A percentile compares a stretch with the other conserved stretches of the same genome.
Conservation (phyloP, 1,140 invertebrate genomes). For the Mycetomoellerius zeteki region DNA sequence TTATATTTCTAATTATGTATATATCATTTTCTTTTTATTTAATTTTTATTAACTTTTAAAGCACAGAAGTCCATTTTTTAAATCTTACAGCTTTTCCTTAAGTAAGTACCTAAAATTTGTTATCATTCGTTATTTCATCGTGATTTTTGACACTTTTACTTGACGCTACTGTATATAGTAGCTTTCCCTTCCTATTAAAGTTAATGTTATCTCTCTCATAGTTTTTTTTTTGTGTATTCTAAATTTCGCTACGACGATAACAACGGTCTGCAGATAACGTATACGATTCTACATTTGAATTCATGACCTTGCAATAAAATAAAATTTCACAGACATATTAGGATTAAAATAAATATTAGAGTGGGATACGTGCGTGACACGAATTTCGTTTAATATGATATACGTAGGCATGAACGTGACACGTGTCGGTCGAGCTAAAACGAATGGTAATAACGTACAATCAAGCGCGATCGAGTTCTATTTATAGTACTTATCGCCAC, state of each 20-base stretch:
- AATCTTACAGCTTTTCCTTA: too few species aligned
- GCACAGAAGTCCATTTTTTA: too few species aligned
- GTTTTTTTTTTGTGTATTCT: not conserved
- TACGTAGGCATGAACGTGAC: not conserved
- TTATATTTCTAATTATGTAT: not conserved
- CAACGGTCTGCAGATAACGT: not conserved
- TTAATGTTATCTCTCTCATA: not conserved
- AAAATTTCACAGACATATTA: not conserved
- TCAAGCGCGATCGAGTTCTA: slow-evolving; percentile 35
- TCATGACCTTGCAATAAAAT: not conserved
- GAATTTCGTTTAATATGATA: slow-evolving; percentile 24
- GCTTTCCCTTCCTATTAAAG: too few species aligned
- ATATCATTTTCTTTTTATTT: not conserved
- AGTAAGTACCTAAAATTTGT: too few species aligned
- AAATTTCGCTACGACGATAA: not conserved
- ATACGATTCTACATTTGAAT: not conserved
- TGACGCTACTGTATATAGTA: too few species aligned
- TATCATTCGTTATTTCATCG: too few species aligned
- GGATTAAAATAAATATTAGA: not conserved
- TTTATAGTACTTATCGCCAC: slow-evolving; percentile 30
- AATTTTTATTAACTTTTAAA: not conserved
- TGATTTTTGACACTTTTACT: too few species aligned
- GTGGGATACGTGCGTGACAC: not conserved
- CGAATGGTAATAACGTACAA: slow-evolving; percentile 26
- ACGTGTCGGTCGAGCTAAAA: slow-evolving; percentile 12